A percentile compares a stretch with the other conserved stretches of the same genome.
Conservation (phyloP, 2,797 vertebrate species). For the Tolypeutes matacus region DNA sequence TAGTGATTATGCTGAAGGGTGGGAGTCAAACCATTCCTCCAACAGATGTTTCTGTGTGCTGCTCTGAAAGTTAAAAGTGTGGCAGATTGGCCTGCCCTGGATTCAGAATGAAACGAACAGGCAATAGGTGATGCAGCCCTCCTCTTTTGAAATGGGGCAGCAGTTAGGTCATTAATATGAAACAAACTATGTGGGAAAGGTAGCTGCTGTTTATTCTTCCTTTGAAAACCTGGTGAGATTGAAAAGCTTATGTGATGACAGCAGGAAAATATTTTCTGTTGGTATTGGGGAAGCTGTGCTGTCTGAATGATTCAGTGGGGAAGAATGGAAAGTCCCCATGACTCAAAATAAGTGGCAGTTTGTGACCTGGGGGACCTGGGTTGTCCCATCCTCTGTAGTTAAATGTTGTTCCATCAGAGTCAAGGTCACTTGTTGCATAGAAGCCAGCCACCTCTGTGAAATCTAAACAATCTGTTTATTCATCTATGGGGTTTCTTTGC, state of each 20-base stretch:
- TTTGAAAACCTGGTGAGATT: slow-evolving; percentile 55
- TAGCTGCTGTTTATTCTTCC: not conserved
- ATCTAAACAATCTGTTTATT: not conserved
- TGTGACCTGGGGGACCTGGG: not conserved
- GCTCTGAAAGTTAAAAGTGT: slow-evolving; percentile 61
- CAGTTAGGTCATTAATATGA: slow-evolving; percentile 67
- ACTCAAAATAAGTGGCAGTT: not conserved
- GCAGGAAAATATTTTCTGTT: slow-evolving; percentile 56
- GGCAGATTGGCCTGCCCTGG: slow-evolving; percentile 77
- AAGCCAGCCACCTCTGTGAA: not conserved
- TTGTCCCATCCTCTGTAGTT: not conserved
- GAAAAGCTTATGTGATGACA: slow-evolving; percentile 5
- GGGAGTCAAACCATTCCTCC: slow-evolving; percentile 72
- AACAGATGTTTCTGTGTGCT: slow-evolving; percentile 72
- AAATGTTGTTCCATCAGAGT: not conserved
- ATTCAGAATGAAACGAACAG: slow-evolving; percentile 71
- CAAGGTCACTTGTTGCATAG: not conserved
- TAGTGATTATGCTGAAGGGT: slow-evolving; percentile 64
- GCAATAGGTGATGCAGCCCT: slow-evolving; percentile 45
- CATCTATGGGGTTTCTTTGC: not conserved
- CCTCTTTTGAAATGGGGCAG: slow-evolving; percentile 44
- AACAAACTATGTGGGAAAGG: slow-evolving; percentile 74
- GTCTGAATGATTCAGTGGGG: not conserved
- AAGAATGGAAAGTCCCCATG: not conserved
- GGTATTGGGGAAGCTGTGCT: not conserved